These are phyloP conservation scores for Thecophora atra DNA, from an alignment of 2,888 invertebrate species.

Conservation along the genomic window DNA sequence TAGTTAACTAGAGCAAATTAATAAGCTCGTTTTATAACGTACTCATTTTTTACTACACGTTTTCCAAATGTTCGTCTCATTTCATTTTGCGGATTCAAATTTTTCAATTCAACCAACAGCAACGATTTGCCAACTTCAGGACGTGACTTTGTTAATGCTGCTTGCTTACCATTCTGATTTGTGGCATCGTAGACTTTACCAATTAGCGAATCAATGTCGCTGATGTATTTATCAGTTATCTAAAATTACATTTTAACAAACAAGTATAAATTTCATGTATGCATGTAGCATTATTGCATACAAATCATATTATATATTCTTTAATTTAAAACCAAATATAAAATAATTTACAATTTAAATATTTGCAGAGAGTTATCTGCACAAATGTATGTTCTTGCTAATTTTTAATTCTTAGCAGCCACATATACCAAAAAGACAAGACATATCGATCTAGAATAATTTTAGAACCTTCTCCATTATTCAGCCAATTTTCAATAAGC, in stretches of 20 bases:
- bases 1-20: neutral
- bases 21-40: slow-evolving; percentile 41
- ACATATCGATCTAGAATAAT: too few species aligned
- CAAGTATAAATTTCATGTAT: slow-evolving; percentile 5
- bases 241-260: slow-evolving; percentile 34
- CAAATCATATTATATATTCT: too few species aligned
- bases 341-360: too few species aligned
- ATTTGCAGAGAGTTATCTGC: too few species aligned
- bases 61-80: slow-evolving; percentile 83
- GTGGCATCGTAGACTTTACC: slow-evolving; percentile 57
- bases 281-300: too few species aligned
- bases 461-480: too few species aligned
- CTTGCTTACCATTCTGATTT: slow-evolving; percentile 47
- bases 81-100: slow-evolving; percentile 83
- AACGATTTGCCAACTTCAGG: slow-evolving; percentile 74
- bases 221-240: slow-evolving; percentile 60
- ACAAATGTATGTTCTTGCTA: too few species aligned
- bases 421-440: too few species aligned
- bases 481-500: too few species aligned
- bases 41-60: slow-evolving; percentile 77
- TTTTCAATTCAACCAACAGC: slow-evolving; percentile 74
- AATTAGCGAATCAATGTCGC: slow-evolving; percentile 59
- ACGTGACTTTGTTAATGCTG: slow-evolving; percentile 42
- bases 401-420: too few species aligned
- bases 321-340: too few species aligned